Percentiles rank a stretch among this genome's conserved stretches.
These are phyloP conservation scores for Agrenia bidenticulata DNA, from an alignment of 2,888 invertebrate species.

Conservation along the genomic window DNA sequence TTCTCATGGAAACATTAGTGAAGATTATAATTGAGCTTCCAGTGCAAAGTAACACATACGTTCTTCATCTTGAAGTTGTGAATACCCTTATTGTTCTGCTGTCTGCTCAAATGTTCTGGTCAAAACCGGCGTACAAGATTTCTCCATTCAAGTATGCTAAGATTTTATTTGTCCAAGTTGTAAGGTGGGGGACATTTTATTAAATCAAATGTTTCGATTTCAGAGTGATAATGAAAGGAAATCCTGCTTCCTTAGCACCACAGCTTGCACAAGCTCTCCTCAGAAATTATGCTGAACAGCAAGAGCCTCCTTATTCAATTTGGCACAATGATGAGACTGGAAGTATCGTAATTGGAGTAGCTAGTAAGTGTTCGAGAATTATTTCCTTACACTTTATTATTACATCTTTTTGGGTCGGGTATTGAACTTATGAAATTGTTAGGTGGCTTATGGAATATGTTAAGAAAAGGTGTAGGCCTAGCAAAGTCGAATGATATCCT, in stretches of 20 bases:
- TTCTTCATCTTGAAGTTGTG: conserved; percentile 81
- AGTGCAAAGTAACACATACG: conserved; percentile 73
- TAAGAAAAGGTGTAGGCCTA: conserved; percentile 66
- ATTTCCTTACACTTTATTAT: conserved; percentile 5
- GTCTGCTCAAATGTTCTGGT: conserved; percentile 81
- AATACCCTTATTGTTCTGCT: conserved; percentile 83
- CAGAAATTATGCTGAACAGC: conserved; percentile 70
- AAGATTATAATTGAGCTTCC: conserved; percentile 81
- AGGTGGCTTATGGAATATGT: conserved; percentile 78
- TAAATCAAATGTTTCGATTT: too few species aligned
- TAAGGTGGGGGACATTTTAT: too few species aligned
- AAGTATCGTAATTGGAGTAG: conserved; percentile 78
- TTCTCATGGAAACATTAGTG: conserved; percentile 73
- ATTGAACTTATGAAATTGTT: conserved; percentile 27
- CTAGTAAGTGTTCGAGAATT: conserved; percentile 58
- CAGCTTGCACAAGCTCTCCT: conserved; percentile 77
- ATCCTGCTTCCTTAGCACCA: conserved; percentile 73
- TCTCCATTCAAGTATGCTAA: conserved; percentile 66
- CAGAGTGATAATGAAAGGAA: conserved; percentile 64
- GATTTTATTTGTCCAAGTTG: too few species aligned
- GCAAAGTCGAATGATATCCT: conserved; percentile 42
- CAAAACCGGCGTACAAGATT: conserved; percentile 69
- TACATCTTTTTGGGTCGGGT: background rate
- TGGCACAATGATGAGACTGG: conserved; percentile 68
- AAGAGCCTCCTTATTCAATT: conserved; percentile 69